Percentiles rank a stretch among this genome's conserved stretches.
These are phyloP conservation scores for Vicugna pacos DNA, from an alignment of 2,113 vertebrate genomes.

Conservation along the genomic window DNA sequence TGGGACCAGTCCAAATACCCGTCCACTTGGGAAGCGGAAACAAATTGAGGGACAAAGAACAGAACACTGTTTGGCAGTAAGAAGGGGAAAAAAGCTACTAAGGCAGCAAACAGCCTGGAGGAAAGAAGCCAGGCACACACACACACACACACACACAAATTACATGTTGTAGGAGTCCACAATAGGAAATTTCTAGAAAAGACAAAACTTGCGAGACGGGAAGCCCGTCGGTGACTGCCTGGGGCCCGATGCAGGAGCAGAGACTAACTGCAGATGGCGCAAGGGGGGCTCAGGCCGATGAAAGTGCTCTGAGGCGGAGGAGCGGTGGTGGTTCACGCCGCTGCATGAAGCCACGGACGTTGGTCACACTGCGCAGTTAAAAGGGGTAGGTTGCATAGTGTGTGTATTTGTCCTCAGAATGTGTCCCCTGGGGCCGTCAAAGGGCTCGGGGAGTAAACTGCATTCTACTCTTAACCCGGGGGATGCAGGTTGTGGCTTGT, in stretches of 20 bases:
- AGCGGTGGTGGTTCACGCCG: accelerated
- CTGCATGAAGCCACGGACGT: not conserved
- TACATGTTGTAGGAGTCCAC: not conserved
- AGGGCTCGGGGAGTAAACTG: accelerated
- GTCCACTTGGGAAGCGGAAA: accelerated
- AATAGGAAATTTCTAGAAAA: not conserved
- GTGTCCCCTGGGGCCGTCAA: not conserved
- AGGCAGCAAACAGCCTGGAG: accelerated
- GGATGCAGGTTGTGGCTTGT: accelerated
- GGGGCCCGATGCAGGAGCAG: not conserved
- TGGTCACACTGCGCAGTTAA: accelerated
- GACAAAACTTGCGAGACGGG: not conserved
- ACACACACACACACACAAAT: not conserved
- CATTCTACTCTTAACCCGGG: accelerated
- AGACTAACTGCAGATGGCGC: not conserved
- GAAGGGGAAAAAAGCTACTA: accelerated
- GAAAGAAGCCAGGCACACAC: not conserved
- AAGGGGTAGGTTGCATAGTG: accelerated
- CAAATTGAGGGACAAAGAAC: accelerated
- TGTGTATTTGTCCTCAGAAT: accelerated
- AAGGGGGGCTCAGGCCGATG: accelerated
- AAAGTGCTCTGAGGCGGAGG: not conserved
- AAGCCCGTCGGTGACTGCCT: not conserved
- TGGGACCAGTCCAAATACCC: accelerated
- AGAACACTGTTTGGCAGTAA: accelerated